Evolutionary conservation across 2,797 vertebrate species (phyloP), one percentile per base, ranked within the genome.

Genomic region (Neostethus bicornis): DNA sequence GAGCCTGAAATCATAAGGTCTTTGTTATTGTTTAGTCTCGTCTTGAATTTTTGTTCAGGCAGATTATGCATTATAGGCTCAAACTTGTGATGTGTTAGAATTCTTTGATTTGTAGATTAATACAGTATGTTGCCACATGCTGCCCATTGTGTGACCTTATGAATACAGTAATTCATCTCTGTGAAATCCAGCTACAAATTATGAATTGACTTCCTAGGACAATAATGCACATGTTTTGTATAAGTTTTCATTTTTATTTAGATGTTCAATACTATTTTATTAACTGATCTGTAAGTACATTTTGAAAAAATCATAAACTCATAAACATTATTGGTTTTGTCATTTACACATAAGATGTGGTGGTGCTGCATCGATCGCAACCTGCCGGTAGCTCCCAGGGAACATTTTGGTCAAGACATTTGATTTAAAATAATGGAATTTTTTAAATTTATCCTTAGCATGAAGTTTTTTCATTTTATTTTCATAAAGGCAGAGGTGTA

Each of bases 21-120:
- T 66, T 45, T 45, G 43, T 45, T 41, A 39, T 62, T 37, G 54
- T 75, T 80, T 32, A n/a, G 42, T 26, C 61, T 21, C 25, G 50
- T 41, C 53, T 4, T 44, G 63, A 61, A 65, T 53, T 75, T 48
- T 61, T 63, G 51, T 51, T 50, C 1, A 17, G 68, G 26, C 39
- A 77, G 75, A 83, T 81, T 78, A 80, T 35, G 34, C 23, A 62
- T 53, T 54, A 19, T 49, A 6, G 11, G 44, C 45, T 58, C 21
- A 68, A 71, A 43, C 70, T 66, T 73, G 70, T 82, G 62, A 74
- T 73, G 35, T 66, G 37, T 48, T 23, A 37, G 41, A 43, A 21
- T 16, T 17, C 53, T 77, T 79, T 73, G 51, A 75, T 78, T 79
- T 58, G 48, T 38, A 66, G 75, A 79, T 73, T 81, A 82, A 79